phyloP scores from a whole-genome alignment of 2,888 invertebrate genomes.

The Yponomeuta cagnagella region DNA sequence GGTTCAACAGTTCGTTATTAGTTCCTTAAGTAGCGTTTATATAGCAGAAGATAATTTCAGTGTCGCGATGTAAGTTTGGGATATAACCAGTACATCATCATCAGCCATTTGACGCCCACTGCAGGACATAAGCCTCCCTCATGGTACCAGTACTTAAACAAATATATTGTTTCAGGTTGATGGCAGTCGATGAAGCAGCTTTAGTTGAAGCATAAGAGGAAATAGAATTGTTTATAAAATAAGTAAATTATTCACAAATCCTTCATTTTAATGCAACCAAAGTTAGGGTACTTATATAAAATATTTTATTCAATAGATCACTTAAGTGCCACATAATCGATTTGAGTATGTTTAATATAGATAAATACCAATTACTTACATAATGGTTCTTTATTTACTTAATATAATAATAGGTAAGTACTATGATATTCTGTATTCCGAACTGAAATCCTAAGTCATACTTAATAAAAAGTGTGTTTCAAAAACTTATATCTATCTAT shows the following conservation, averaged over 20 bases:
- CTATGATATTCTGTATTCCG: neutral
- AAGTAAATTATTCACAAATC: constrained; percentile 4
- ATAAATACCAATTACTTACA: too few species aligned
- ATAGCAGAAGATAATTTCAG: too few species aligned
- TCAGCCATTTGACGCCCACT: too few species aligned
- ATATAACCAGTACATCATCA: too few species aligned
- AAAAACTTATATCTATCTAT: neutral
- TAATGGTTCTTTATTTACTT: constrained; percentile 4
- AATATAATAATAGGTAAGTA: neutral
- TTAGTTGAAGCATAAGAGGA: neutral
- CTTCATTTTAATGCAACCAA: constrained; percentile 11
- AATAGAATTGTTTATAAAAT: constrained; percentile 4
- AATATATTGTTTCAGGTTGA: constrained; percentile 36
- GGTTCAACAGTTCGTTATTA: too few species aligned
- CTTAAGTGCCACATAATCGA: constrained; percentile 11
- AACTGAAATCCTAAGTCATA: constrained; percentile 15
- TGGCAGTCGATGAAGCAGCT: constrained; percentile 33
- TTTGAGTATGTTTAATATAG: neutral
- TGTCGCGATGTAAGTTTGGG: too few species aligned
- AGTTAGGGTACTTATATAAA: constrained; percentile 12
- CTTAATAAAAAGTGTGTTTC: constrained; percentile 10
- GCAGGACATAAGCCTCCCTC: too few species aligned
- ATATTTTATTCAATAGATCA: constrained; percentile 3
- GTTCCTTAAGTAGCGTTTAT: too few species aligned
- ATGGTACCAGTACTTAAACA: neutral